phyloP scores from a whole-genome alignment of 92 coral and sea anemone genomes.

The Epizoanthus scotinus region DNA sequence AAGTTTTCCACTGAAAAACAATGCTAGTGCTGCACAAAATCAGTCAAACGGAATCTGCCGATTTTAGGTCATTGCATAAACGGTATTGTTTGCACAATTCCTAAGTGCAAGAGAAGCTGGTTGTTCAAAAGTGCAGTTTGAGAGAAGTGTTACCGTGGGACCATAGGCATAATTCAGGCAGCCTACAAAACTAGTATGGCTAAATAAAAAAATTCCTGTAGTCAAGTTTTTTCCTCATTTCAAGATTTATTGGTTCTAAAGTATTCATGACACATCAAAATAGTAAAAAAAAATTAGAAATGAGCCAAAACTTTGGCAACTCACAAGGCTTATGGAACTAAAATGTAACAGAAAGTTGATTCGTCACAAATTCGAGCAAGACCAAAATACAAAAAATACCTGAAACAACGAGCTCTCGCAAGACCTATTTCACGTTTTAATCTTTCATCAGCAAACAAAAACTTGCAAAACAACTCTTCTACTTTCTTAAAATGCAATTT shows the following conservation, averaged over 20 bases:
- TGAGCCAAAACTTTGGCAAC: neutral
- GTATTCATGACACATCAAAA: neutral
- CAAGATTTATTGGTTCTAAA: neutral
- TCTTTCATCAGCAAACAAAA: neutral
- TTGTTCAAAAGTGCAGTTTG: conserved; percentile 13
- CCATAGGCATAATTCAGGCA: conserved; percentile 11
- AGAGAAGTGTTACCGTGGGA: conserved; percentile 1
- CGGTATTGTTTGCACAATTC: conserved; percentile 4
- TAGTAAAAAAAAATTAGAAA: neutral
- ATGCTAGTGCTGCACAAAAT: neutral
- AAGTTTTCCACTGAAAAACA: neutral
- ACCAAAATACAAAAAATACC: neutral
- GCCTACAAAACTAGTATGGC: conserved; percentile 19
- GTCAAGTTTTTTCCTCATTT: neutral
- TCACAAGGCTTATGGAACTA: neutral
- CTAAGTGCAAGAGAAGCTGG: neutral
- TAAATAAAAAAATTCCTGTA: neutral
- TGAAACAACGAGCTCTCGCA: neutral
- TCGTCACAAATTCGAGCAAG: neutral
- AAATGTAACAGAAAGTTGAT: neutral
- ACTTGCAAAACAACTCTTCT: conserved; percentile 16
- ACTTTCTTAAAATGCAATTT: conserved; percentile 11
- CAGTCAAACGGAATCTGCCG: neutral
- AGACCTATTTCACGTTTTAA: conserved; percentile 6
- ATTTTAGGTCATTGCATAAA: conserved; percentile 18